A percentile compares a stretch with the other conserved stretches of the same genome.
Evolutionary conservation across 23 tunicate species (phyloP).

Genomic region (Ascidia mentula): DNA sequence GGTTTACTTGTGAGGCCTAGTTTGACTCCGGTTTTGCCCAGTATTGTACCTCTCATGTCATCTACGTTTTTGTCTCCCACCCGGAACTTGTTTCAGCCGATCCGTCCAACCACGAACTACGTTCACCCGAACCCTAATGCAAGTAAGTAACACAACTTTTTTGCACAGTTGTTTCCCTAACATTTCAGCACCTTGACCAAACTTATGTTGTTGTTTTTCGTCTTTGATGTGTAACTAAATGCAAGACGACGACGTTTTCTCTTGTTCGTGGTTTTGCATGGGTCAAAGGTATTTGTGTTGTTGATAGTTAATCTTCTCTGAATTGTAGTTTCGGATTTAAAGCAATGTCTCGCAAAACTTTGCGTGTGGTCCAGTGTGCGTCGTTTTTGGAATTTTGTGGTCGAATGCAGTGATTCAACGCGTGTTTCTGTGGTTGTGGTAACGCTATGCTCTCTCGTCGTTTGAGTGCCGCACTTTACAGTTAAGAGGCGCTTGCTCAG

Average conservation of each 20-base stretch:
- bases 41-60: neutral
- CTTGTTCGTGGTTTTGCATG: too few relatives aligned
- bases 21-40: neutral
- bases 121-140: neutral
- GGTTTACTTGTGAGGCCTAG: neutral
- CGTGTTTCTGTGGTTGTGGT: conserved; percentile 2
- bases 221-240: too few relatives aligned
- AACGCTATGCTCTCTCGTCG: neutral
- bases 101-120: neutral
- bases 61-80: neutral
- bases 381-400: neutral
- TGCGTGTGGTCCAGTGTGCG: neutral
- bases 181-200: too few relatives aligned
- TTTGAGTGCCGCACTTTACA: too few relatives aligned
- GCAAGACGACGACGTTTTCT: too few relatives aligned
- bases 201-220: too few relatives aligned
- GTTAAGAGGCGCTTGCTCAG: neutral
- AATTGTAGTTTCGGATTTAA: too few relatives aligned
- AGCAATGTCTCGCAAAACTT: too few relatives aligned
- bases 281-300: too few relatives aligned
- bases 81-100: neutral
- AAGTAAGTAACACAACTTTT: neutral
- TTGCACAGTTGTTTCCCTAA: too few relatives aligned
- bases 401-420: neutral
- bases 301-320: too few relatives aligned